These are phyloP conservation scores for Celastrina argiolus DNA, from an alignment of 2,888 invertebrate species.

Conservation along the genomic window DNA sequence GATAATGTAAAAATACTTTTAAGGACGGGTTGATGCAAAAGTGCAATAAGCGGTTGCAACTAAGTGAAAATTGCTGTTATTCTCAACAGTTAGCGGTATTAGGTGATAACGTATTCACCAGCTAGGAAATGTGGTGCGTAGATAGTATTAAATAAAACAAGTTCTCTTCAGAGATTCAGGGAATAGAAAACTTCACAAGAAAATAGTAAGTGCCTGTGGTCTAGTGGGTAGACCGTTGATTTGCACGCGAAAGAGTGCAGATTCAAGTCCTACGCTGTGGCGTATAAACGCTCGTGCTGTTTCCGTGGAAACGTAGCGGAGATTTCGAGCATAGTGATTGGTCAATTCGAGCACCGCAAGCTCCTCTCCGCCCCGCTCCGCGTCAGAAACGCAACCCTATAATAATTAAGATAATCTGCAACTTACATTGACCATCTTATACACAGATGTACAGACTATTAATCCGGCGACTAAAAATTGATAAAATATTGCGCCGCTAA, in stretches of 20 bases:
- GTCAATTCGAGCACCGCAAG: too few species aligned
- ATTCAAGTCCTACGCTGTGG: too few species aligned
- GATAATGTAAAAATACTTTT: too few species aligned
- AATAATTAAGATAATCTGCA: neutral
- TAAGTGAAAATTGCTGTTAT: neutral
- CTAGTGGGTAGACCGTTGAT: too few species aligned
- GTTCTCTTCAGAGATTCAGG: neutral
- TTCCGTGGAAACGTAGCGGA: too few species aligned
- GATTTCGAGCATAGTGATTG: too few species aligned
- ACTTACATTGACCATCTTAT: slow-evolving; percentile 39
- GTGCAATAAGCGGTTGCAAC: neutral
- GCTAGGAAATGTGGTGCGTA: neutral
- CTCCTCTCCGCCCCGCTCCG: too few species aligned
- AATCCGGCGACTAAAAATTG: slow-evolving; percentile 39
- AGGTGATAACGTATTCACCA: neutral
- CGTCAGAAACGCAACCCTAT: too few species aligned
- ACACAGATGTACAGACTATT: slow-evolving; percentile 40
- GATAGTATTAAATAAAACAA: neutral
- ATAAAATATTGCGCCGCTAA: slow-evolving; percentile 38
- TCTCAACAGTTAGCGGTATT: neutral
- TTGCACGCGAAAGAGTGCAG: too few species aligned
- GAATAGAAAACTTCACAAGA: neutral
- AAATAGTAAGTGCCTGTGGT: too few species aligned
- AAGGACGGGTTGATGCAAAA: neutral
- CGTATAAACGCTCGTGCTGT: too few species aligned